Percentiles rank a stretch among this genome's conserved stretches.
Evolutionary conservation across 2,888 invertebrate genomes (phyloP).

Genomic region (Asteroscopus sphinx): DNA sequence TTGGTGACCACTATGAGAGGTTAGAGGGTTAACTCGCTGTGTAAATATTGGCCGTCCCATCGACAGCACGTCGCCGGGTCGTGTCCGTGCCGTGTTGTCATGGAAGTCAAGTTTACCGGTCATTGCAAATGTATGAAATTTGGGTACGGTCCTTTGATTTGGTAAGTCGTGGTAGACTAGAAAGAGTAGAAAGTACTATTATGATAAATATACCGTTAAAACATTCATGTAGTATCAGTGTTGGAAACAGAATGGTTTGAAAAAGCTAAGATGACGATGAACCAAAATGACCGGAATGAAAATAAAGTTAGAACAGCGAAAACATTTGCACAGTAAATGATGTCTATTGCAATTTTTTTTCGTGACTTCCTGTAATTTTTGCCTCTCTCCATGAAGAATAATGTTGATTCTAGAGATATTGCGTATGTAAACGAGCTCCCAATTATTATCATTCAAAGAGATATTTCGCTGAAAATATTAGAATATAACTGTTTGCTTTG

Average conservation of each 20-base stretch:
- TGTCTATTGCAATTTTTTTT: no score
- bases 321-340: no score
- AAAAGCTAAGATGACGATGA: no score
- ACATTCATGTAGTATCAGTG: no score
- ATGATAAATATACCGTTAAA: no score
- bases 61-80: slow-evolving; percentile 17
- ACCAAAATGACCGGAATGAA: no score
- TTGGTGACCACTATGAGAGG: slow-evolving; percentile 32
- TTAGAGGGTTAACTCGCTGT: slow-evolving; percentile 41
- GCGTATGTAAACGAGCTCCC: slow-evolving; percentile 15
- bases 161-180: neutral
- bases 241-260: no score
- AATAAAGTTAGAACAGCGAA: no score
- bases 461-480: slow-evolving; percentile 17
- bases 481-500: slow-evolving; percentile 41
- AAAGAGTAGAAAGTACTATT: neutral
- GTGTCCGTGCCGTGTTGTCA: slow-evolving; percentile 15
- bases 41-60: slow-evolving; percentile 55
- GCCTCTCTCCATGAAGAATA: no score
- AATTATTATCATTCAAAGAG: slow-evolving; percentile 1
- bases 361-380: no score
- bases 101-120: slow-evolving; percentile 9
- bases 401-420: neutral
- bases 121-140: slow-evolving; percentile 11
- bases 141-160: neutral